Evolutionary conservation across 2,888 invertebrate genomes (phyloP).

Genomic region (Antheraea assamensis): DNA sequence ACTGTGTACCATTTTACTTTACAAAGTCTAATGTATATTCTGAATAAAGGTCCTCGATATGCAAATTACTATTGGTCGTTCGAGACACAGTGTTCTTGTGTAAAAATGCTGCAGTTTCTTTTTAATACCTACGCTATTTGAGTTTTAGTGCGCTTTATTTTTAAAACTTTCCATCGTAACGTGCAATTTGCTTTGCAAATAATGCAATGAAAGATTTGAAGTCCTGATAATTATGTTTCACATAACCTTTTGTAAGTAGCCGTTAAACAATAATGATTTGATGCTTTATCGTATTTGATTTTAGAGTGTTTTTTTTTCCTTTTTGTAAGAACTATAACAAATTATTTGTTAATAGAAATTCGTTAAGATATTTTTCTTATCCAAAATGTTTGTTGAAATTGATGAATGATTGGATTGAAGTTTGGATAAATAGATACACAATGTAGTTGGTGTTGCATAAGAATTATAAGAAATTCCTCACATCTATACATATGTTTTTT

Average conservation of each 20-base stretch:
- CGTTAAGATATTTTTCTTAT: background rate
- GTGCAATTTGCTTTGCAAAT: conserved; percentile 14
- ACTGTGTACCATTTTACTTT: conserved; percentile 9
- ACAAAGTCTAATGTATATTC: conserved; percentile 16
- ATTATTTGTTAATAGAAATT: background rate
- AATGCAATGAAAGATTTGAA: background rate
- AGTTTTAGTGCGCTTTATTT: conserved; percentile 1
- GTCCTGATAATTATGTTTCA: no score
- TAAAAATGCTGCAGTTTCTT: conserved; percentile 37
- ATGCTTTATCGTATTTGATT: background rate
- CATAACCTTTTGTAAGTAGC: background rate
- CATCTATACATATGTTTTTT: no score
- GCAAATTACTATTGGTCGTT: conserved; percentile 38
- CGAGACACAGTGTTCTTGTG: conserved; percentile 36
- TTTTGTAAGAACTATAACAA: background rate
- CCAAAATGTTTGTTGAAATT: background rate
- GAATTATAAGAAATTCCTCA: no score
- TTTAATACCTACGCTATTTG: conserved; percentile 38
- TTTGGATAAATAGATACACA: background rate
- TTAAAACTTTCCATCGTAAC: conserved; percentile 25
- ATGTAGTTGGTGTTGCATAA: background rate
- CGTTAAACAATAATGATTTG: background rate
- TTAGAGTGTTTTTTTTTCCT: background rate
- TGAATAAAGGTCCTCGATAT: conserved; percentile 28
- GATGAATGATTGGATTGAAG: no score